Percentiles rank a stretch among this genome's conserved stretches.
phyloP scores from a whole-genome alignment of 2,797 vertebrate genomes.

The Thalassophryne amazonica region DNA sequence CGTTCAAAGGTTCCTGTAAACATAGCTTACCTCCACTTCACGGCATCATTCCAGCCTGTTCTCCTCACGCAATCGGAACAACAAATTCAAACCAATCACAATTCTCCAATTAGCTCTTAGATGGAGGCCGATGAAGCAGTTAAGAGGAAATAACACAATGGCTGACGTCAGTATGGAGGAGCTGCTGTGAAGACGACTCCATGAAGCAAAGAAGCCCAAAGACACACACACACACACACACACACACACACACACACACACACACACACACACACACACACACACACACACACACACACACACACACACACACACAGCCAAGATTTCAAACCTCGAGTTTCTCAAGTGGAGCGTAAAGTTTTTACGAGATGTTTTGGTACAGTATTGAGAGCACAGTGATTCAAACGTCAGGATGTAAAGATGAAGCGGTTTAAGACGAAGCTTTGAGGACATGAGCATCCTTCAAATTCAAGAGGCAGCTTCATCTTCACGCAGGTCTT shows the following conservation, averaged over 20 bases:
- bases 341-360: not conserved
- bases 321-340: too few species aligned
- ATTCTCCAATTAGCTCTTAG: too few species aligned
- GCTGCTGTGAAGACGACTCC: too few species aligned
- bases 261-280: not conserved
- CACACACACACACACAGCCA: not conserved
- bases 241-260: constrained; percentile 1
- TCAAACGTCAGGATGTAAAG: constrained; percentile 3
- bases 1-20: too few species aligned
- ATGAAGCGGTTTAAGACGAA: not conserved
- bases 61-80: too few species aligned
- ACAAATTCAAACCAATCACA: too few species aligned
- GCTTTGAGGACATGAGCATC: not conserved
- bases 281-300: not conserved
- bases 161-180: too few species aligned
- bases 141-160: too few species aligned
- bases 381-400: not conserved
- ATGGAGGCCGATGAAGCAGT: too few species aligned
- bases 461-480: constrained; percentile 79
- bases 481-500: constrained; percentile 90
- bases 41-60: too few species aligned
- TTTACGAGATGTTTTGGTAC: not conserved
- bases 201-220: too few species aligned
- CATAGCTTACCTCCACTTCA: too few species aligned
- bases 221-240: not conserved